Base-by-base conservation (phyloP, 2,113 vertebrate species). In the Anolis sagrei region DNA sequence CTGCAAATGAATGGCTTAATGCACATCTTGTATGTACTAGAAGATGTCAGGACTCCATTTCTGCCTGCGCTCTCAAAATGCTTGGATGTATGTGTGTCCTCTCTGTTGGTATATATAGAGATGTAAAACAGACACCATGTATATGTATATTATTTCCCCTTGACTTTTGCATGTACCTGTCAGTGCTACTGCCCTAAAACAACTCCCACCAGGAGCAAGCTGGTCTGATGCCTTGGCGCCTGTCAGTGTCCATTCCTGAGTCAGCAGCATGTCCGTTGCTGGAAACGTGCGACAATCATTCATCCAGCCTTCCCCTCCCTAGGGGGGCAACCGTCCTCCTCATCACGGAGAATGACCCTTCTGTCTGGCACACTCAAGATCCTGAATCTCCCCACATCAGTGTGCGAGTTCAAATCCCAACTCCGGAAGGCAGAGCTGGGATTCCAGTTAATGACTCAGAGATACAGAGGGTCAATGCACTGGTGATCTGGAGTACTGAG, bases 381-480 rank as follows among this genome's bases (percentile, higher is more conserved):
- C 93, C 92, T 13, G 32, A 69, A 87, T 90, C 85, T 93, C 90
- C 23, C 84, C 80, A 89, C 92, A 76, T 58, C 19, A 8, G 79
- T 93, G 91, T 86, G 85, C 64, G 89, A 91, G 92, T 96, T 95
- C 96, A 94, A 93, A 95, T 95, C 94, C 93, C 94, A 76, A 21
- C 91, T 95, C 95, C 91, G 87, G 39, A 70, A 93, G 93, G 92
- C 93, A 94, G 93, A 86, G 84, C 95, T 95, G 94, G 91, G 92
- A 94, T 92, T 95, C 90, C 54, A 88, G 94, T 94, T 95, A 95
- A 95, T 95, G 96, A 94, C 94, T 96, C 95, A 10, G 54, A 91
- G 94, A 95, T 93, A 86, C 93, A 94, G 93, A 87, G 95, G 95
- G 95, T 95, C 95, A 96, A 54, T 39, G 81, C 92, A 72, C 95